Conservation (phyloP, 2,888 invertebrate genomes). For the Tipula lateralis region DNA sequence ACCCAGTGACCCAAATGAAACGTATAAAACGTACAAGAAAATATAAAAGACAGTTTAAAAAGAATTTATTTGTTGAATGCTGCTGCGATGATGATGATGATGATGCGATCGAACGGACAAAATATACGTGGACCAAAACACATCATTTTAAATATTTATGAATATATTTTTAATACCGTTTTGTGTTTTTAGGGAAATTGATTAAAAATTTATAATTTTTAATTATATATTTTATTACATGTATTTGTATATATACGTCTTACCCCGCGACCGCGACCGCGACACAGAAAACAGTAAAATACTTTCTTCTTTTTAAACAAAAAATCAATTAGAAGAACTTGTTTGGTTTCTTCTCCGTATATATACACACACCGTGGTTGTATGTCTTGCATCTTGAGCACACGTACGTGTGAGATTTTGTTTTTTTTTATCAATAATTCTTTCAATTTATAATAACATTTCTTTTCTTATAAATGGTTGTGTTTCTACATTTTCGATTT, state of each 20-base stretch:
- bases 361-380: background rate
- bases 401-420: background rate
- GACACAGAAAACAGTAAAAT: background rate
- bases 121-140: background rate
- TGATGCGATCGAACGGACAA: background rate
- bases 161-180: background rate
- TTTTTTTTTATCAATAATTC: background rate
- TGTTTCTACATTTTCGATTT: background rate
- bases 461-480: background rate
- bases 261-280: background rate
- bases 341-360: background rate
- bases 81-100: background rate
- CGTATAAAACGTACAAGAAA: background rate
- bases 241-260: background rate
- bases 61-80: background rate
- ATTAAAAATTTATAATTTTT: background rate
- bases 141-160: background rate
- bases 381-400: background rate
- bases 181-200: background rate
- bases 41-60: background rate
- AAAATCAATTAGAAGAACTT: background rate
- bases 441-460: constrained; percentile 3
- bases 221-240: background rate
- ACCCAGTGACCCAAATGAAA: constrained; percentile 35
- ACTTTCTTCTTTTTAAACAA: background rate